phyloP scores from a whole-genome alignment of 2,797 vertebrate genomes.

The Chaenodraco wilsoni region DNA sequence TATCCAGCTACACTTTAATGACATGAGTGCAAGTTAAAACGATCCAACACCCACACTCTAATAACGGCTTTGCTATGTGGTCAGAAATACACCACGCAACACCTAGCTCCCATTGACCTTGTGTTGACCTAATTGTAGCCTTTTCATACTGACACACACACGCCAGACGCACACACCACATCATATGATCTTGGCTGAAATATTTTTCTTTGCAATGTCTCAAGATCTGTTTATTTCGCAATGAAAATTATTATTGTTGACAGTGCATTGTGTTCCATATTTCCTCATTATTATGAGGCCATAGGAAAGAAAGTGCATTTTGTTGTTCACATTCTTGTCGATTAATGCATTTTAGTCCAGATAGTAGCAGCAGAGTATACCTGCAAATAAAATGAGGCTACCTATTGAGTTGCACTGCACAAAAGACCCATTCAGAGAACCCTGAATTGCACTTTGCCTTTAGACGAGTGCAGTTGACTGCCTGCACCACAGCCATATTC shows the following conservation, averaged over 20 bases:
- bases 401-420: constrained; percentile 57
- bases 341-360: constrained; percentile 30
- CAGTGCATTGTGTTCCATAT: constrained; percentile 8
- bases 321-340: constrained; percentile 25
- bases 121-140: constrained; percentile 52
- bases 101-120: constrained; percentile 45
- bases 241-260: constrained; percentile 28
- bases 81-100: constrained; percentile 51
- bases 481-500: constrained; percentile 31
- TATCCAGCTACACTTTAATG: constrained; percentile 40
- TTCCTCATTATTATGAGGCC: constrained; percentile 15
- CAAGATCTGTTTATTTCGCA: constrained; percentile 33
- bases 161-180: background rate
- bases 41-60: constrained; percentile 64
- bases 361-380: constrained; percentile 35
- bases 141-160: constrained; percentile 31
- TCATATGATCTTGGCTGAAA: constrained; percentile 32
- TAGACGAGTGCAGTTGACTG: constrained; percentile 35
- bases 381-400: constrained; percentile 50
- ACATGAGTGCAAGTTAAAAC: constrained; percentile 48
- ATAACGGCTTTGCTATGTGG: constrained; percentile 48
- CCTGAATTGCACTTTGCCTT: constrained; percentile 40
- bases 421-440: constrained; percentile 56
- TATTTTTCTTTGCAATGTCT: constrained; percentile 25
- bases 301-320: background rate